A percentile compares a stretch with the other conserved stretches of the same genome.
Conservation (phyloP, 2,888 invertebrate genomes). For the Ypsolopha sequella region DNA sequence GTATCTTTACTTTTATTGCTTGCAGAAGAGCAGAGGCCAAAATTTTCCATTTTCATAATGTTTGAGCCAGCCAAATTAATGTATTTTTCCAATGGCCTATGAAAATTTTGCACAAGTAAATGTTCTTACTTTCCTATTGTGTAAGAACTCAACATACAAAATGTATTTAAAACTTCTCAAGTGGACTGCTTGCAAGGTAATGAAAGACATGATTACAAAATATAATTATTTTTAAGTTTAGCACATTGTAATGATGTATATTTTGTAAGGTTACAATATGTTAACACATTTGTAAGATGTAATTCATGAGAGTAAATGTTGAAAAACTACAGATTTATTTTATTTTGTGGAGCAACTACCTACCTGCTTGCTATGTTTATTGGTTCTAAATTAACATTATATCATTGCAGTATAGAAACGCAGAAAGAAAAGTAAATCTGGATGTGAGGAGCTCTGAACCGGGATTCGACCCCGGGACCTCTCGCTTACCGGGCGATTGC, state of each 20-base stretch:
- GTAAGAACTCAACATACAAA: conserved; percentile 8
- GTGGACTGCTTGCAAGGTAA: conserved; percentile 59
- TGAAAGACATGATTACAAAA: conserved; percentile 57
- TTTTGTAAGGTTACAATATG: conserved; percentile 66
- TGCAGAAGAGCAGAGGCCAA: conserved; percentile 2
- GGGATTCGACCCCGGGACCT: too few species aligned
- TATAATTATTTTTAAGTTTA: conserved; percentile 60
- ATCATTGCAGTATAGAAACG: too few species aligned
- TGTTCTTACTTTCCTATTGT: too few species aligned
- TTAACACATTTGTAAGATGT: conserved; percentile 66
- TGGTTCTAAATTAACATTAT: too few species aligned
- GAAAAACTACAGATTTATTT: conserved; percentile 30
- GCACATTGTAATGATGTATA: conserved; percentile 64
- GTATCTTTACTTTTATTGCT: conserved; percentile 2
- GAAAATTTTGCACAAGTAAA: neutral
- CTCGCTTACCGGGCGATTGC: too few species aligned
- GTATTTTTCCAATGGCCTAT: neutral
- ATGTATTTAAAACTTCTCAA: conserved; percentile 24
- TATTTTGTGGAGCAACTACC: too few species aligned
- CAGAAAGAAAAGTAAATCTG: too few species aligned
- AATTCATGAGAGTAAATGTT: conserved; percentile 68
- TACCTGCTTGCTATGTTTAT: too few species aligned
- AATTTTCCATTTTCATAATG: neutral
- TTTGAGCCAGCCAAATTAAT: neutral
- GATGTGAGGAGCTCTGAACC: too few species aligned